Evolutionary conservation across 1,140 invertebrate genomes (phyloP).

Genomic region (Conopomorpha cramerella): DNA sequence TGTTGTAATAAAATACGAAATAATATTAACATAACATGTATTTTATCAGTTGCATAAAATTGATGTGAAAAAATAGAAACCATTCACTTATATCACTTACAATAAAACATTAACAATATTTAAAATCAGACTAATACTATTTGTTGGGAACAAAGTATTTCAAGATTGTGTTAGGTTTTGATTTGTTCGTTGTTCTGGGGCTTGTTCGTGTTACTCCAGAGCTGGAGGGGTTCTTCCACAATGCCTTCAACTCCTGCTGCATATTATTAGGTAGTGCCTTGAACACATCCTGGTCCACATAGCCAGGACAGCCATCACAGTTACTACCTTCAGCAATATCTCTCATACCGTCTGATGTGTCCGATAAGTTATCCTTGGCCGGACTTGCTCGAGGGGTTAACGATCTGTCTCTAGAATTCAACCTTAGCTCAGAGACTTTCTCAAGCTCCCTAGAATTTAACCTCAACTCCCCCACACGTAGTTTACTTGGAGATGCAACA

Average conservation of each 20-base stretch:
- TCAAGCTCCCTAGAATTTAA: slow-evolving; percentile 62
- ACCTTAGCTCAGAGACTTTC: slow-evolving; percentile 48
- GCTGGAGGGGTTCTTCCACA: slow-evolving; percentile 62
- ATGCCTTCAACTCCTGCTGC: slow-evolving; percentile 65
- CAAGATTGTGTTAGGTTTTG: slow-evolving; percentile 59
- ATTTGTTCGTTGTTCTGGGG: slow-evolving; percentile 44
- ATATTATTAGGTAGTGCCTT: slow-evolving; percentile 64
- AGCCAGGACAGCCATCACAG: slow-evolving; percentile 57
- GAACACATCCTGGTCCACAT: slow-evolving; percentile 66
- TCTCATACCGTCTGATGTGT: slow-evolving; percentile 41
- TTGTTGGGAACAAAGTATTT: slow-evolving; percentile 69
- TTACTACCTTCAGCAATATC: slow-evolving; percentile 28
- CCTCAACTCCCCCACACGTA: slow-evolving; percentile 65
- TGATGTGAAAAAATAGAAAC: slow-evolving; percentile 61
- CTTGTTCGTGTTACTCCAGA: slow-evolving; percentile 46
- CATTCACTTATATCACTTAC: slow-evolving; percentile 59
- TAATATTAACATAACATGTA: too few relatives aligned
- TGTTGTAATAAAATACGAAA: slow-evolving; percentile 53
- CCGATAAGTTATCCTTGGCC: slow-evolving; percentile 42
- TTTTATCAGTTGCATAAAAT: slow-evolving; percentile 56
- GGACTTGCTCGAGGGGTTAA: slow-evolving; percentile 47
- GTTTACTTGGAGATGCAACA: slow-evolving; percentile 64
- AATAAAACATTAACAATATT: slow-evolving; percentile 53
- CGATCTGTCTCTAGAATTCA: slow-evolving; percentile 55
- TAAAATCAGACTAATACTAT: slow-evolving; percentile 57